Conservation (phyloP, 1,140 invertebrate genomes). For the Tribolium castaneum region DNA sequence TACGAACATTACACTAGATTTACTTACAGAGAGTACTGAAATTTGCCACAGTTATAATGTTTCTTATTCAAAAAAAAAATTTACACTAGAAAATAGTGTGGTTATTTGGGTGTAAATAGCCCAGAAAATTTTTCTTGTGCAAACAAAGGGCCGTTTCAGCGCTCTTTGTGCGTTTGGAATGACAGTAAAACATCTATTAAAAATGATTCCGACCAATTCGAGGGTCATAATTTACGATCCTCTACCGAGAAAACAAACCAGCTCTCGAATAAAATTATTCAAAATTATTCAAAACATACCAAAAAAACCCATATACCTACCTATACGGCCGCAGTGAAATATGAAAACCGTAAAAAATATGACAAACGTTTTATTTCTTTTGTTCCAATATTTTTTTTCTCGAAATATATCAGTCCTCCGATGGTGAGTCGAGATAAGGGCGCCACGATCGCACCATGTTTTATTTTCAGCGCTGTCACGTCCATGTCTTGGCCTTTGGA, state of each 20-base stretch:
- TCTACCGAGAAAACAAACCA: conserved; percentile 48
- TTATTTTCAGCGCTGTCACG: conserved; percentile 21
- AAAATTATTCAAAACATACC: conserved; percentile 58
- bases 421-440: conserved; percentile 53
- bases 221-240: conserved; percentile 43
- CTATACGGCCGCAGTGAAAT: conserved; percentile 48
- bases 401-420: conserved; percentile 55
- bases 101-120: no score
- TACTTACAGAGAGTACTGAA: no score
- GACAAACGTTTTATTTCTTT: conserved; percentile 58
- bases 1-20: no score
- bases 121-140: no score
- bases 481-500: conserved; percentile 11
- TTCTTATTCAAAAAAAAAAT: no score
- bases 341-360: conserved; percentile 61
- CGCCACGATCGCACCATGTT: conserved; percentile 41
- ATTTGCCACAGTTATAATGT: no score
- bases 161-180: not conserved
- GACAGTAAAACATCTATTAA: conserved; percentile 42
- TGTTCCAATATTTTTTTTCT: conserved; percentile 57
- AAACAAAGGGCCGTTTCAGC: no score
- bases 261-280: conserved; percentile 57
- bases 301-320: conserved; percentile 33
- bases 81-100: no score
- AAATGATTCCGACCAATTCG: conserved; percentile 46